Base-by-base conservation (phyloP, 2,888 invertebrate species). In the Resseliella maxima region DNA sequence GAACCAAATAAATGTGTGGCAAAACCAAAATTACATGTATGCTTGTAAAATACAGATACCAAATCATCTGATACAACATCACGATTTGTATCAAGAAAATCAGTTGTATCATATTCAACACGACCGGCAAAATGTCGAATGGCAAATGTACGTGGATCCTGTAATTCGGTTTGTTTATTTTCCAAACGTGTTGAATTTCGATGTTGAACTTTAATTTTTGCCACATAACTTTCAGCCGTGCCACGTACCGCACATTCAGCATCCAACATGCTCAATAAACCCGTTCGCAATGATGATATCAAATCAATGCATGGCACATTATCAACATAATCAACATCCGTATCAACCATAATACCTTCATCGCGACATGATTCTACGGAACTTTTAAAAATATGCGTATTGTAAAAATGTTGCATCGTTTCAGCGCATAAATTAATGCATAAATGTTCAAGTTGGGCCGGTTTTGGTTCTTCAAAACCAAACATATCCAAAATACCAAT, bases 371-470 rank as follows among this genome's bases (percentile, higher is more conserved):
- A 97, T 92, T 98, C 98, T 88, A 97, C 96, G 88, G 96, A 95
- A 35, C 97, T 96, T 91, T 98, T 98, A 92, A 98, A 98, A 89
- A 98, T 97, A 91, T 98, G 98, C 86, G 98, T 98, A 91, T 98
- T 98, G 92, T 98, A 98, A 91, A 98, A 98, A 91, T 98, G 98
- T 91, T 98, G 98, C 97, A 98, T 97, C 46, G 98, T 98, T 92
- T 98, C 98, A 0, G 98, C 97, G 91, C 98, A 98, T 87, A 98
- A 92, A 92, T 98, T 98, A 89, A 97, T 97, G 92, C 98, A 98
- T 87, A 98, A 92, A 90, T 98, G 98, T 91, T 98, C 98, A 88
- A 98, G 92, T 88, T 96, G 96, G 89, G 96, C 95, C 0, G 96
- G 96, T 91, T 96, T 95, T 45, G 96, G 96, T 90, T 97, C 97